These are phyloP conservation scores for Brenthis daphne DNA, from an alignment of 2,888 invertebrate genomes.

Conservation along the genomic window DNA sequence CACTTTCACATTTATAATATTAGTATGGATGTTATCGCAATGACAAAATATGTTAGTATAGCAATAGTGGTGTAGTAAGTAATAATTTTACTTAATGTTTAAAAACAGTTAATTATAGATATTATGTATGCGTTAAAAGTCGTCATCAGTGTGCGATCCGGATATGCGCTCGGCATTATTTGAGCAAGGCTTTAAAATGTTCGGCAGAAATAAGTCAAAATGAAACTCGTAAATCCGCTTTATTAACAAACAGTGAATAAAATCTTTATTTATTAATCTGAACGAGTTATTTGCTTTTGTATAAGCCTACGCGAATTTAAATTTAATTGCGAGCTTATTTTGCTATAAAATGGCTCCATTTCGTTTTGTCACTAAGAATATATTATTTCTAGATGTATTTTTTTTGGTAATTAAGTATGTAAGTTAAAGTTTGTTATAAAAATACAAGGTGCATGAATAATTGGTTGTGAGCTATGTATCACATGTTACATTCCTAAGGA, in stretches of 20 bases:
- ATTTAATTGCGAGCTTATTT: constrained; percentile 36
- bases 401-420: too few relatives aligned
- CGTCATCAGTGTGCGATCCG: constrained; percentile 25
- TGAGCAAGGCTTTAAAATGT: constrained; percentile 53
- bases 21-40: too few relatives aligned
- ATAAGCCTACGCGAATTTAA: constrained; percentile 43
- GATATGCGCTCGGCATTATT: constrained; percentile 44
- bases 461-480: constrained; percentile 25
- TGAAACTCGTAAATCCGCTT: constrained; percentile 60
- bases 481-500: constrained; percentile 41
- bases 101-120: neutral
- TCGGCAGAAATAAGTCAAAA: constrained; percentile 53
- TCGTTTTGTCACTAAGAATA: neutral
- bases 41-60: too few relatives aligned
- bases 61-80: too few relatives aligned
- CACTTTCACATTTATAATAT: too few relatives aligned
- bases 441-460: constrained; percentile 12
- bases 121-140: constrained; percentile 15
- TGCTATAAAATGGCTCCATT: neutral
- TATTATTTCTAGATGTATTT: neutral
- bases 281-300: constrained; percentile 47
- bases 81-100: neutral
- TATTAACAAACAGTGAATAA: constrained; percentile 54
- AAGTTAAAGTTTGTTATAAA: neutral
- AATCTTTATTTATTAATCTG: constrained; percentile 63